Percentiles rank a stretch among this genome's conserved stretches.
Conservation (phyloP, 1,140 invertebrate genomes). For the Phthorimaea operculella region DNA sequence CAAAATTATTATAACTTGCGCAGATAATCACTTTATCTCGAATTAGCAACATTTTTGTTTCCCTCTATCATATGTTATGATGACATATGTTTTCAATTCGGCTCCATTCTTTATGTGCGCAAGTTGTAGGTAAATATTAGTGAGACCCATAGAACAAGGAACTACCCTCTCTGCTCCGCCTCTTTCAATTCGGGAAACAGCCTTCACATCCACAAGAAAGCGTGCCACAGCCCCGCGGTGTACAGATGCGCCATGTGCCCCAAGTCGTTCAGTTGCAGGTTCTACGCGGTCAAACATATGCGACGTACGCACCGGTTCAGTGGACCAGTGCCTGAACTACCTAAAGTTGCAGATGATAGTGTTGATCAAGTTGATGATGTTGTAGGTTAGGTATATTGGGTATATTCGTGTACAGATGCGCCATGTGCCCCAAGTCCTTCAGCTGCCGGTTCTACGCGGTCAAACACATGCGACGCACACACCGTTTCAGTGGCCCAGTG, state of each 20-base stretch:
- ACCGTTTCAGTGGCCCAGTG: conserved; percentile 8
- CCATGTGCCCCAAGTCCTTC: conserved; percentile 10
- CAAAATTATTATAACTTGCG: no score
- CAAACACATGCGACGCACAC: conserved; percentile 22
- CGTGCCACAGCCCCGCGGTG: conserved; percentile 12
- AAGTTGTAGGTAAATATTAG: no score
- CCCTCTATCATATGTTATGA: no score
- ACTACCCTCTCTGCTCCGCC: no score
- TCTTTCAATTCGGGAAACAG: conserved; percentile 22
- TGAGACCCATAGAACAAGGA: no score
- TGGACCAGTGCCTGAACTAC: background rate
- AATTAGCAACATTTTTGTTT: no score
- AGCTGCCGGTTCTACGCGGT: conserved; percentile 23
- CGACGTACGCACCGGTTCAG: background rate
- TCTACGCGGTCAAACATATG: conserved; percentile 18
- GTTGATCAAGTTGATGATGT: background rate
- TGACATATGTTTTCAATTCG: no score
- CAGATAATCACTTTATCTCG: no score
- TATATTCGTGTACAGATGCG: conserved; percentile 11
- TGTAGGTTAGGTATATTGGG: background rate
- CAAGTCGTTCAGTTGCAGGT: conserved; percentile 12
- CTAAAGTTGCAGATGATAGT: background rate
- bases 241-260: conserved; percentile 14
- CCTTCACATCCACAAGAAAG: conserved; percentile 18
- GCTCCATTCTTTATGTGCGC: no score